Percentiles rank a stretch among this genome's conserved stretches.
Evolutionary conservation across 2,797 vertebrate genomes (phyloP).

Genomic region (Enteromius thamalakanensis): DNA sequence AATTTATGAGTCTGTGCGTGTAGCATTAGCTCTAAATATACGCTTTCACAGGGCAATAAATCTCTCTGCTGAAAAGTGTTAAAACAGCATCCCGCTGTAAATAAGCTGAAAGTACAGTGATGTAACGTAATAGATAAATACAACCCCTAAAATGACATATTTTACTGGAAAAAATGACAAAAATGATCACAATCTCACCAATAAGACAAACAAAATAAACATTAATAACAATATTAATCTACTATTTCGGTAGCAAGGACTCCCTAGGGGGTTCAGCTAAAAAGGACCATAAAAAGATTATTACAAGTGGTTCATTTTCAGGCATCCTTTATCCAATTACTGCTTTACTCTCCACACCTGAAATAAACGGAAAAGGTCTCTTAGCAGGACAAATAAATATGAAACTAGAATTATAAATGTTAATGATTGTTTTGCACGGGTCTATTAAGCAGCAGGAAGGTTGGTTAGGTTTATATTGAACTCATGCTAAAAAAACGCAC

Average conservation of each 20-base stretch:
- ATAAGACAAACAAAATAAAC: background rate
- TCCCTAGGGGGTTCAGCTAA: background rate
- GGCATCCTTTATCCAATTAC: conserved; percentile 49
- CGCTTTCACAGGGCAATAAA: conserved; percentile 59
- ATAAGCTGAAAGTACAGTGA: conserved; percentile 53
- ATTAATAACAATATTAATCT: background rate
- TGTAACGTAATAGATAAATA: conserved; percentile 37
- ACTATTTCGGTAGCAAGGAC: background rate
- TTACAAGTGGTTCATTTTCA: conserved; percentile 38
- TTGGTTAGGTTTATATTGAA: background rate
- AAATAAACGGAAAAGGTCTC: conserved; percentile 41
- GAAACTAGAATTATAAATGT: conserved; percentile 38
- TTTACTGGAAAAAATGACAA: background rate
- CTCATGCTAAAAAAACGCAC: background rate
- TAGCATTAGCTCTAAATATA: conserved; percentile 67
- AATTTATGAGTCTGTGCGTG: conserved; percentile 60
- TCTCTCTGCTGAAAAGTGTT: conserved; percentile 60
- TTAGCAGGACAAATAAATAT: conserved; percentile 45
- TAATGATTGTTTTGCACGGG: conserved; percentile 3
- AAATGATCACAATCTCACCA: background rate
- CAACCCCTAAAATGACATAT: background rate
- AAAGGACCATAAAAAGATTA: conserved; percentile 28
- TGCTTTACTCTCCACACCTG: conserved; percentile 43
- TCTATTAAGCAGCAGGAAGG: conserved; percentile 10
- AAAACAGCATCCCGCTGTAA: conserved; percentile 57